Evolutionary conservation across 2,113 vertebrate genomes (phyloP).

Genomic region (Raphicerus campestris): DNA sequence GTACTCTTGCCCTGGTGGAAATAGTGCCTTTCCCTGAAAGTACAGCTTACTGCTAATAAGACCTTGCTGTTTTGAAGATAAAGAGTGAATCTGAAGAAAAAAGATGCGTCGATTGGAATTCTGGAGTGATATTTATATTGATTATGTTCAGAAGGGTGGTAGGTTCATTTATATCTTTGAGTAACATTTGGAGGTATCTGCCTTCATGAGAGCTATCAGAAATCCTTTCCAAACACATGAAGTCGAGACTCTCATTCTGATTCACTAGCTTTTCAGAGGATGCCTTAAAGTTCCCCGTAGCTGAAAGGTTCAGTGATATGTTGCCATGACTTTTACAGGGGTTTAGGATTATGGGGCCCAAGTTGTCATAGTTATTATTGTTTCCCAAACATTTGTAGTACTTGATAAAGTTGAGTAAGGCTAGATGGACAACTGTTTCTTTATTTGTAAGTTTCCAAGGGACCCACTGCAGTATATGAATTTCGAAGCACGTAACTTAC

Average conservation of each 20-base stretch:
- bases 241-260: not conserved
- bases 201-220: not conserved
- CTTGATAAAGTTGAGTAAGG: not conserved
- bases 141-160: not conserved
- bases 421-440: not conserved
- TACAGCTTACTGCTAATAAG: not conserved
- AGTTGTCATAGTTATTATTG: not conserved
- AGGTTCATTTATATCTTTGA: not conserved
- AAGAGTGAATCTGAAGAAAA: not conserved
- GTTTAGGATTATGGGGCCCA: not conserved
- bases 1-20: not conserved
- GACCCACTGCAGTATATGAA: not conserved
- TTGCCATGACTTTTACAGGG: not conserved
- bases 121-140: not conserved
- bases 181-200: not conserved
- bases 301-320: not conserved
- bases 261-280: not conserved
- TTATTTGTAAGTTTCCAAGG: not conserved
- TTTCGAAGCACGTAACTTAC: not conserved
- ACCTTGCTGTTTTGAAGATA: not conserved
- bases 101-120: slow-evolving; percentile 25
- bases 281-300: no score
- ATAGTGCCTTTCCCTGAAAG: not conserved
- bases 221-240: slow-evolving; percentile 10
- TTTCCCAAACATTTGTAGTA: not conserved